Conservation (phyloP, 2,797 vertebrate species). For the Parotocinclus haroldoi region DNA sequence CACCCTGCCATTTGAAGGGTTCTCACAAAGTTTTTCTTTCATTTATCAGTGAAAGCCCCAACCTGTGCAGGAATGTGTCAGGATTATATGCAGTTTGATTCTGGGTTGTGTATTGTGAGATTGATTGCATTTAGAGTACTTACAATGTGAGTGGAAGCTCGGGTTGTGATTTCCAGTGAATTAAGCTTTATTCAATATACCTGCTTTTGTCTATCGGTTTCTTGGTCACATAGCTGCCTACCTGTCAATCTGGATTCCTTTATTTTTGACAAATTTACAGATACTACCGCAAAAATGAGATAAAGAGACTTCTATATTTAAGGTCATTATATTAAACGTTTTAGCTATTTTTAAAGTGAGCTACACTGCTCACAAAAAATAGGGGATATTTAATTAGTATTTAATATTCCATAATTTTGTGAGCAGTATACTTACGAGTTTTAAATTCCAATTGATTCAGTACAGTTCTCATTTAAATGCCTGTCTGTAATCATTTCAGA, state of each 20-base stretch:
- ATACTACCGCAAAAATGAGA: not conserved
- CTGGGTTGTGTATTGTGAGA: slow-evolving; percentile 38
- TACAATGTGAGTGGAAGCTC: slow-evolving; percentile 47
- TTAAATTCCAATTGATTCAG: not conserved
- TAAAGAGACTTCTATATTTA: not conserved
- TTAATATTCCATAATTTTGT: no score
- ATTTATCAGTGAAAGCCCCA: slow-evolving; percentile 38
- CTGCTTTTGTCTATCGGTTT: slow-evolving; percentile 13
- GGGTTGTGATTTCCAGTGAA: slow-evolving; percentile 61
- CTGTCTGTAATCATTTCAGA: no score
- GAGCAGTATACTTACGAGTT: no score
- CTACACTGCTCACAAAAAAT: no score
- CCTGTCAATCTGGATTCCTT: not conserved
- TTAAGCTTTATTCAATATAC: slow-evolving; percentile 30
- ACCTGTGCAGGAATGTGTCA: slow-evolving; percentile 39
- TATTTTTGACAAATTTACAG: slow-evolving; percentile 1
- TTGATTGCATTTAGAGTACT: slow-evolving; percentile 44
- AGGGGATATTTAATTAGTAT: no score
- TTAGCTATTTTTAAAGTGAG: not conserved
- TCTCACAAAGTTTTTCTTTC: slow-evolving; percentile 54
- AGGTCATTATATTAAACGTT: not conserved
- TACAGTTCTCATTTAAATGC: no score
- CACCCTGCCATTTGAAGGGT: slow-evolving; percentile 70
- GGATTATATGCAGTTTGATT: slow-evolving; percentile 37
- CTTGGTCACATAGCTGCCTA: not conserved